These are phyloP conservation scores for Girardinichthys multiradiatus DNA, from an alignment of 2,113 vertebrate genomes.

Conservation along the genomic window DNA sequence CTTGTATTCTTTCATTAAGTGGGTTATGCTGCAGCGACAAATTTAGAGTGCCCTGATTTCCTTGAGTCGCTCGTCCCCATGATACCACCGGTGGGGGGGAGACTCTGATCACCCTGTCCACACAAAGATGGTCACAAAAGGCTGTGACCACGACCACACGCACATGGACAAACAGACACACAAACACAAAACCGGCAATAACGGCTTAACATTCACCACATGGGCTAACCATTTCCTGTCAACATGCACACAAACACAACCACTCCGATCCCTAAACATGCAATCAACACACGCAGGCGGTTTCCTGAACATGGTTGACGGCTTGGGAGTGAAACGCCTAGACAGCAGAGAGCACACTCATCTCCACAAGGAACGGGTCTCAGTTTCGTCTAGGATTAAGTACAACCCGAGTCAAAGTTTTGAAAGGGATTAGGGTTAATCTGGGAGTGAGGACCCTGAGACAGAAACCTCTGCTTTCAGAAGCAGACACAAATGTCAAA, in stretches of 20 bases:
- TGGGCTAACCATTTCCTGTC: slow-evolving; percentile 70
- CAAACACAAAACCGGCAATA: slow-evolving; percentile 20
- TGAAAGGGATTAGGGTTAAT: slow-evolving; percentile 64
- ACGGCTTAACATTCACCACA: slow-evolving; percentile 61
- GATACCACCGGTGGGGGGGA: slow-evolving; percentile 75
- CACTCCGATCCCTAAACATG: slow-evolving; percentile 61
- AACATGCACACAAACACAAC: slow-evolving; percentile 63
- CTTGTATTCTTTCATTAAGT: slow-evolving; percentile 79
- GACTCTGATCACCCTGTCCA: slow-evolving; percentile 65
- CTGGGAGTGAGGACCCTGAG: slow-evolving; percentile 49
- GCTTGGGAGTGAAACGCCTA: slow-evolving; percentile 20
- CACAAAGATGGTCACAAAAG: slow-evolving; percentile 50
- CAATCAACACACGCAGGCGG: slow-evolving; percentile 69
- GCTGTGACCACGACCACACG: slow-evolving; percentile 46
- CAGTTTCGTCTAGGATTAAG: slow-evolving; percentile 55
- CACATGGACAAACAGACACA: slow-evolving; percentile 18
- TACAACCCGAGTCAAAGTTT: slow-evolving; percentile 52
- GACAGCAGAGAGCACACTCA: slow-evolving; percentile 31
- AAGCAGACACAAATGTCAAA: slow-evolving; percentile 53
- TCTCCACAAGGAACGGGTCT: slow-evolving; percentile 28
- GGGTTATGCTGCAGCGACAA: slow-evolving; percentile 85
- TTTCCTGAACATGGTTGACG: slow-evolving; percentile 54
- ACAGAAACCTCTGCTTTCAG: slow-evolving; percentile 54
- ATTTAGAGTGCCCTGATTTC: slow-evolving; percentile 87
- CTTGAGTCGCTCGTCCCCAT: slow-evolving; percentile 79